phyloP scores from a whole-genome alignment of 2,888 invertebrate genomes.

The Danaus chrysippus region DNA sequence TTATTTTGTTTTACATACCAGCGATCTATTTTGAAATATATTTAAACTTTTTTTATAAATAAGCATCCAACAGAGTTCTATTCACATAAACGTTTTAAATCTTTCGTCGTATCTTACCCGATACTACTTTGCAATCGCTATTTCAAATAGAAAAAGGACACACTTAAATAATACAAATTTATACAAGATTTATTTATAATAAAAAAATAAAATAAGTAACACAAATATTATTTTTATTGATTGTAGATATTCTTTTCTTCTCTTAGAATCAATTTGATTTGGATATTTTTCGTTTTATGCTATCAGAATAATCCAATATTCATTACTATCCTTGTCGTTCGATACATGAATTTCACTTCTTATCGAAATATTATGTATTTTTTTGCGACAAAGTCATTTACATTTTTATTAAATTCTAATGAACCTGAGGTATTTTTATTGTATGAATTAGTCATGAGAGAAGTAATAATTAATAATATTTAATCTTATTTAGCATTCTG shows the following conservation, averaged over 20 bases:
- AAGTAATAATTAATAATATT: too few species aligned
- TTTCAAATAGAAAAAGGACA: too few species aligned
- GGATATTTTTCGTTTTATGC: constrained; percentile 22
- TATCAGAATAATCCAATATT: constrained; percentile 24
- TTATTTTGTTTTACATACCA: constrained; percentile 4
- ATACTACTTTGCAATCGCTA: too few species aligned
- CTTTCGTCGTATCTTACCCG: too few species aligned
- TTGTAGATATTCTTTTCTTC: constrained; percentile 17
- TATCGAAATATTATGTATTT: constrained; percentile 2
- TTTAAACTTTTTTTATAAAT: too few species aligned
- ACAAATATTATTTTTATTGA: constrained; percentile 15
- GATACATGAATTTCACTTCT: neutral
- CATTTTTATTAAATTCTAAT: constrained; percentile 4
- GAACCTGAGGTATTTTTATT: neutral
- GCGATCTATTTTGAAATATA: neutral
- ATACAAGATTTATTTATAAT: too few species aligned
- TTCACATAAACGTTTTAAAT: too few species aligned
- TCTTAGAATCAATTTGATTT: constrained; percentile 23
- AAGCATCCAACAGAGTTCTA: too few species aligned
- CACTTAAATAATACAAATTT: too few species aligned
- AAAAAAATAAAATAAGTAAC: neutral
- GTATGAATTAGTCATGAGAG: neutral
- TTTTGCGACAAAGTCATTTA: neutral
- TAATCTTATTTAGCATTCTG: too few species aligned
- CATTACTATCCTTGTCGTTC: constrained; percentile 12